Conservation (phyloP, 37 sponge, comb jelly and placozoan genomes). For the Beroe forskalii region DNA sequence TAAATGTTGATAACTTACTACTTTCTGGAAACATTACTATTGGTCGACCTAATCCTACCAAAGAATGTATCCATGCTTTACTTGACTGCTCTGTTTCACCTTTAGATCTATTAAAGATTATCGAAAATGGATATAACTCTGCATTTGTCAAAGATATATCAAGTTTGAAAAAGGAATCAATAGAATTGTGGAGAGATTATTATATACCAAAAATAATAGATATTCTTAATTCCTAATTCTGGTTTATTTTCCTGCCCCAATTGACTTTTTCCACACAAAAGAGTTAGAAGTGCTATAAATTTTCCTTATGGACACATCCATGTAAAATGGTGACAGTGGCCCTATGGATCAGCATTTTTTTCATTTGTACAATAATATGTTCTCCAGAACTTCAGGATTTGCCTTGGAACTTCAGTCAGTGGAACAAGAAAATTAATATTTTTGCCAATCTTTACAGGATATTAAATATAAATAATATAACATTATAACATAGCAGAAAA, state of each 20-base stretch:
- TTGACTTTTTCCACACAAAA: too few species aligned
- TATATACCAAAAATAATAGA: background rate
- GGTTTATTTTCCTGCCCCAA: background rate
- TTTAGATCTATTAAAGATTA: background rate
- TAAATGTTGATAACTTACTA: background rate
- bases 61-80: background rate
- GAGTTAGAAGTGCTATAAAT: too few species aligned
- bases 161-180: background rate
- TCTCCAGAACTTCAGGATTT: too few species aligned
- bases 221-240: background rate
- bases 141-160: background rate
- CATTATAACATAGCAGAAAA: too few species aligned
- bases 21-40: background rate
- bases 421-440: too few species aligned
- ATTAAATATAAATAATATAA: too few species aligned
- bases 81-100: background rate
- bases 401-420: too few species aligned
- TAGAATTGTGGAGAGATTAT: background rate
- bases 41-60: background rate
- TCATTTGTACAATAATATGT: too few species aligned
- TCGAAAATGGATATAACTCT: background rate
- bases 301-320: too few species aligned
- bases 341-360: too few species aligned
- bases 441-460: too few species aligned
- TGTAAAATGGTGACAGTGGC: too few species aligned